Conservation (phyloP, 2,797 vertebrate species). For the Octomys mimax region DNA sequence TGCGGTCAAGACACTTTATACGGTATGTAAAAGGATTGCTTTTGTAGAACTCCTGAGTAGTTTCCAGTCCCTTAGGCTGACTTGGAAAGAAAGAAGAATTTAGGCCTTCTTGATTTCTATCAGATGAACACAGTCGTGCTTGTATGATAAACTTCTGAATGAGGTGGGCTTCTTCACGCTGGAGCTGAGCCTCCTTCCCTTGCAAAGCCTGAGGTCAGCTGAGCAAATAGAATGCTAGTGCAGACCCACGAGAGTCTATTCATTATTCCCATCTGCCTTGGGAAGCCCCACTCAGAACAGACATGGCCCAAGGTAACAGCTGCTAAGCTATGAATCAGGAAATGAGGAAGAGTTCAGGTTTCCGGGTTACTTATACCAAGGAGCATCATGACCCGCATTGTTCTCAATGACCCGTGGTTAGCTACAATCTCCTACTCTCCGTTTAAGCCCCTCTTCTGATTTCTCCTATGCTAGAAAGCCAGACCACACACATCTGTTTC, state of each 20-base stretch:
- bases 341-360: conserved; percentile 1
- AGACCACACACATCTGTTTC: background rate
- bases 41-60: background rate
- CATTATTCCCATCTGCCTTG: conserved; percentile 34
- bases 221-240: background rate
- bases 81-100: conserved; percentile 1
- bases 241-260: background rate
- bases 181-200: background rate
- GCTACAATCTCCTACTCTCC: background rate
- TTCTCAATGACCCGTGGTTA: background rate
- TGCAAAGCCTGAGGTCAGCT: background rate
- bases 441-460: background rate
- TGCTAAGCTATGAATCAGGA: background rate
- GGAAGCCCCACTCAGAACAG: conserved; percentile 65
- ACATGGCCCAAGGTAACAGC: background rate
- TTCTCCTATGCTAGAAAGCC: conserved; percentile 20
- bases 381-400: background rate
- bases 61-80: background rate
- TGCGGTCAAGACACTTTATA: background rate
- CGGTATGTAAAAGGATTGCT: background rate
- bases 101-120: background rate
- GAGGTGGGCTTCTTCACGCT: background rate
- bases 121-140: background rate
- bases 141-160: background rate
- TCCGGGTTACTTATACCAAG: background rate